Evolutionary conservation across 1,140 invertebrate species (phyloP).

Genomic region (Drosophila insularis): DNA sequence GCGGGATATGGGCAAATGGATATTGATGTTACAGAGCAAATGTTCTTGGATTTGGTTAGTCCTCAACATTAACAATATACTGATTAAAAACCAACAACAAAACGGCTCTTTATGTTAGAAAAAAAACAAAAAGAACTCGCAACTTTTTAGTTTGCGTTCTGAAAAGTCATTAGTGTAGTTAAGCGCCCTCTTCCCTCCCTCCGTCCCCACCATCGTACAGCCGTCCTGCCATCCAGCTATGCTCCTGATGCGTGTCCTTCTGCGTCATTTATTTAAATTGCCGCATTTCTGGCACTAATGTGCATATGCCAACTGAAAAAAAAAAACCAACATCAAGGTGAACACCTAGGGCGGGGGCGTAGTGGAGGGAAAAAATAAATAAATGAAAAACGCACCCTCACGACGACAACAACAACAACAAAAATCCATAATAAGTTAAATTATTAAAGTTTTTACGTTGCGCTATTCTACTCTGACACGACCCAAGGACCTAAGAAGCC

Average conservation of each 20-base stretch:
- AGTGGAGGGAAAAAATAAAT: background rate
- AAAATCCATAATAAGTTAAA: constrained; percentile 78
- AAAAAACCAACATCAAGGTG: constrained; percentile 21
- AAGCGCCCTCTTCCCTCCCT: background rate
- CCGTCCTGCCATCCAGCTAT: no score
- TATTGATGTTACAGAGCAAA: background rate
- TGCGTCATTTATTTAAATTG: constrained; percentile 81
- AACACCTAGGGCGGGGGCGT: constrained; percentile 28
- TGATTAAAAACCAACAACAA: constrained; percentile 15
- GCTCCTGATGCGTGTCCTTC: constrained; percentile 70
- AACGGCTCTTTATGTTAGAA: no score
- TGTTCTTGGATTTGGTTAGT: constrained; percentile 33
- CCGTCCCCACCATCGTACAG: background rate
- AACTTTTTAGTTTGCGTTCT: constrained; percentile 57
- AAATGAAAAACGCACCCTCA: constrained; percentile 63
- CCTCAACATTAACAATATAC: constrained; percentile 18
- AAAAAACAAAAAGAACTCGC: background rate
- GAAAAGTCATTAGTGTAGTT: constrained; percentile 64
- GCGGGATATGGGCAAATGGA: constrained; percentile 25
- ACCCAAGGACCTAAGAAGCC: constrained; percentile 40
- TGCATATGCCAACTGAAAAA: constrained; percentile 61
- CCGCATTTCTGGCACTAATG: constrained; percentile 72
- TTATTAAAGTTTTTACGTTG: constrained; percentile 69
- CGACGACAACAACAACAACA: constrained; percentile 50
- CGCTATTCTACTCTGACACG: constrained; percentile 13